phyloP scores from a whole-genome alignment of 2,113 vertebrate species.

The Carlito syrichta region DNA sequence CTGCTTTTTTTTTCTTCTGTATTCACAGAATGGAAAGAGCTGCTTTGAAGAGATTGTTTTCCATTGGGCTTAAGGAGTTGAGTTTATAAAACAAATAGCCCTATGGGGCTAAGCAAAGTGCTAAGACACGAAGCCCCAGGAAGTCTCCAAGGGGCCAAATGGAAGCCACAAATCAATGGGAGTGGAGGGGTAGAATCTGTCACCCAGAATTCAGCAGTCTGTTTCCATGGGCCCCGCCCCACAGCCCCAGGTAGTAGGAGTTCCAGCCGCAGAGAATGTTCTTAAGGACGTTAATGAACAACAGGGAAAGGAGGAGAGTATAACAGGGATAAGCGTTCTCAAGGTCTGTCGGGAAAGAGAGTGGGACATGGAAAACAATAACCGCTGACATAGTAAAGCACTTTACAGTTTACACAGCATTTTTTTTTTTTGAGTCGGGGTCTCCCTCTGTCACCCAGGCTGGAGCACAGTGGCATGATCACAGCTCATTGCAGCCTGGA shows the following conservation, averaged over 20 bases:
- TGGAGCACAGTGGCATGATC: no score
- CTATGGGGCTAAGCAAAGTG: background rate
- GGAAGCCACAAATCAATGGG: background rate
- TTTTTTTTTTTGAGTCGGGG: no score
- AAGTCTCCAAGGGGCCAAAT: background rate
- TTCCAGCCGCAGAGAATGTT: background rate
- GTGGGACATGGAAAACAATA: background rate
- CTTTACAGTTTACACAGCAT: background rate
- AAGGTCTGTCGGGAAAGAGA: background rate
- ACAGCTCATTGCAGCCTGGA: no score
- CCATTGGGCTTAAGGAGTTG: background rate
- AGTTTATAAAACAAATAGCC: background rate
- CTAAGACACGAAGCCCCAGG: background rate
- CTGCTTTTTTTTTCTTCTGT: background rate
- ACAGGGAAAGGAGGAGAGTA: background rate
- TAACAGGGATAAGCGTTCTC: fast-evolving
- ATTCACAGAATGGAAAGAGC: background rate
- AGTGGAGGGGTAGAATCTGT: background rate
- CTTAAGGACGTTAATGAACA: background rate
- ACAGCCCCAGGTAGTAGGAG: background rate
- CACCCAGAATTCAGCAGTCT: fast-evolving
- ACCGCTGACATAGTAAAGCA: background rate
- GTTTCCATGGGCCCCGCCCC: fast-evolving
- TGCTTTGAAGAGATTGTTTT: background rate
- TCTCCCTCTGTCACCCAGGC: no score